Evolutionary conservation across 2,113 vertebrate genomes (phyloP).

Genomic region (Caranx ignobilis): DNA sequence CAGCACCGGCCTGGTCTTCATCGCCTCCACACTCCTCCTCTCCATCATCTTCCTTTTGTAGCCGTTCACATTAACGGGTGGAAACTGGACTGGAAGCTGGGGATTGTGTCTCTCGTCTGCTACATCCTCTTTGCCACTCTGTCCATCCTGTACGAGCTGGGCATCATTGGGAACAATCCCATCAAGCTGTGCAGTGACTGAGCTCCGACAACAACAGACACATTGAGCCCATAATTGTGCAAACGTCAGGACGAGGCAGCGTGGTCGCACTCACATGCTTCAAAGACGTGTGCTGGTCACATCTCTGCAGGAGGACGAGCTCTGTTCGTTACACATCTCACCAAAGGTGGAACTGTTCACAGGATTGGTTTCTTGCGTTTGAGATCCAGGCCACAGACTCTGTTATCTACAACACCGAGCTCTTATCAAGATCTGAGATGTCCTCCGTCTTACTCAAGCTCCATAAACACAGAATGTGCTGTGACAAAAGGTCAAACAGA

Average conservation of each 20-base stretch:
- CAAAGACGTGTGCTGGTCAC: slow-evolving; percentile 10
- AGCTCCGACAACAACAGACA: slow-evolving; percentile 50
- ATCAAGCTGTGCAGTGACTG: slow-evolving; percentile 87
- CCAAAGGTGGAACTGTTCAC: slow-evolving; percentile 18
- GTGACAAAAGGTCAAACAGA: slow-evolving; percentile 10
- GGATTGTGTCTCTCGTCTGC: slow-evolving; percentile 86
- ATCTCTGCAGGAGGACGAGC: slow-evolving; percentile 35
- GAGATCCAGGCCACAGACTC: slow-evolving; percentile 1
- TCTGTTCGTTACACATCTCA: slow-evolving; percentile 1
- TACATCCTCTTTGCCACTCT: slow-evolving; percentile 90
- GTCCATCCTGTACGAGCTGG: slow-evolving; percentile 94
- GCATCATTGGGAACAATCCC: slow-evolving; percentile 93
- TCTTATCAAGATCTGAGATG: neutral
- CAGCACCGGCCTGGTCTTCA: slow-evolving; percentile 91
- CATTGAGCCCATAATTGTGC: slow-evolving; percentile 23
- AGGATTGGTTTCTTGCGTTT: slow-evolving; percentile 15
- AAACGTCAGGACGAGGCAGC: slow-evolving; percentile 11
- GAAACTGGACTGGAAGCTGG: slow-evolving; percentile 95
- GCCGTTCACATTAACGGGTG: slow-evolving; percentile 92
- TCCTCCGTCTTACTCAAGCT: slow-evolving; percentile 2
- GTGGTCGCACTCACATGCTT: neutral
- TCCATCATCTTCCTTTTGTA: slow-evolving; percentile 91
- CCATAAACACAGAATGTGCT: slow-evolving; percentile 21
- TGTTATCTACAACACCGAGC: slow-evolving; percentile 2
- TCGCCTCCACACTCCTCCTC: slow-evolving; percentile 89